phyloP scores from a whole-genome alignment of 2,113 vertebrate species.

The Gadus chalcogrammus region DNA sequence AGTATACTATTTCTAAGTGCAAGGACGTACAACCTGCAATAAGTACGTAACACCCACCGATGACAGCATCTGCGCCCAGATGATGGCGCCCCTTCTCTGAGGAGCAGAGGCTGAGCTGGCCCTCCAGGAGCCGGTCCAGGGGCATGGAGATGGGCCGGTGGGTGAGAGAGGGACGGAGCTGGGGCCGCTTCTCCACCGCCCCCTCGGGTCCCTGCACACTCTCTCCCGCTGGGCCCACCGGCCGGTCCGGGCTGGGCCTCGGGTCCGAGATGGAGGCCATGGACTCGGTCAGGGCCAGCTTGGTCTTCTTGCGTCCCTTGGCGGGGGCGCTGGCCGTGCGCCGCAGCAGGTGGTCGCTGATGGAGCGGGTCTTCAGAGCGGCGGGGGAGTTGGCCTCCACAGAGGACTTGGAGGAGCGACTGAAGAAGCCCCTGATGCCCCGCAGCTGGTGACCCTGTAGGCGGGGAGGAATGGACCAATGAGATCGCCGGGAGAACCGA shows the following conservation, averaged over 20 bases:
- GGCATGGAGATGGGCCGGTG: constrained; percentile 90
- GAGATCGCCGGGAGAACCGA: background rate
- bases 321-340: constrained; percentile 94
- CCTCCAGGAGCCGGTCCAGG: constrained; percentile 82
- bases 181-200: constrained; percentile 45
- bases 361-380: constrained; percentile 82
- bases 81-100: constrained; percentile 56
- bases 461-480: constrained; percentile 2
- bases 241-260: constrained; percentile 71
- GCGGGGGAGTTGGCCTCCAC: constrained; percentile 71
- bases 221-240: constrained; percentile 55
- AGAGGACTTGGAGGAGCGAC: constrained; percentile 79
- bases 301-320: constrained; percentile 93
- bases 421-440: constrained; percentile 90
- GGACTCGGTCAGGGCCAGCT: constrained; percentile 82
- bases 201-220: constrained; percentile 59
- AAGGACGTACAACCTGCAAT: too few species aligned
- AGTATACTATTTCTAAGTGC: too few species aligned
- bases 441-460: constrained; percentile 86
- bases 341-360: constrained; percentile 87
- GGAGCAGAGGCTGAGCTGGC: constrained; percentile 66
- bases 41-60: constrained; percentile 70
- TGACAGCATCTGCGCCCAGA: constrained; percentile 60
- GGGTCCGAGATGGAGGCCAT: constrained; percentile 67
- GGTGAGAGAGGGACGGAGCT: constrained; percentile 64